A percentile compares a stretch with the other conserved stretches of the same genome.
phyloP scores from a whole-genome alignment of 2,797 vertebrate species.

The Garrulus glandarius region DNA sequence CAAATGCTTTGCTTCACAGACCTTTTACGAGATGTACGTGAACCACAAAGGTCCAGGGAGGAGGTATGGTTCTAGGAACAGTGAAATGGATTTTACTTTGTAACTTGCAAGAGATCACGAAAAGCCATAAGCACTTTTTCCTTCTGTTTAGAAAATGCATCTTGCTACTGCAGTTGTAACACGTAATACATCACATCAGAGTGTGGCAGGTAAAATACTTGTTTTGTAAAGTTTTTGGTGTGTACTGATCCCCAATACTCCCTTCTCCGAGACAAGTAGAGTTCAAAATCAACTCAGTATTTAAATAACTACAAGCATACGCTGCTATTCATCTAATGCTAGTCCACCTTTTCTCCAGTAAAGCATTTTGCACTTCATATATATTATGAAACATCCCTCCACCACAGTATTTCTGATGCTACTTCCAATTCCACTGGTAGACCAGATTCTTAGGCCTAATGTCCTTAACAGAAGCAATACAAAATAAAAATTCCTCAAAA shows the following conservation, averaged over 20 bases:
- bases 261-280: neutral
- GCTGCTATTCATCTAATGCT: neutral
- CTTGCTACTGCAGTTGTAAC: neutral
- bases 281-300: neutral
- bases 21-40: rapidly evolving
- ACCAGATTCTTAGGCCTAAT: neutral
- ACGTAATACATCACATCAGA: neutral
- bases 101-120: neutral
- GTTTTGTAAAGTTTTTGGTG: neutral
- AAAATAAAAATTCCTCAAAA: neutral
- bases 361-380: neutral
- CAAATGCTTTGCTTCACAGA: neutral
- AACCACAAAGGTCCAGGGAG: neutral
- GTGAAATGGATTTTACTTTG: neutral
- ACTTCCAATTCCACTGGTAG: neutral
- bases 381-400: neutral
- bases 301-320: neutral
- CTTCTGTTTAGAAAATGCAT: neutral
- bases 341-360: neutral
- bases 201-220: neutral
- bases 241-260: neutral
- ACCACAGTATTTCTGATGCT: neutral
- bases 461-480: neutral
- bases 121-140: neutral
- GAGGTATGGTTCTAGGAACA: neutral